These are phyloP conservation scores for Miniopterus natalensis DNA, from an alignment of 2,113 vertebrate species.

Conservation along the genomic window DNA sequence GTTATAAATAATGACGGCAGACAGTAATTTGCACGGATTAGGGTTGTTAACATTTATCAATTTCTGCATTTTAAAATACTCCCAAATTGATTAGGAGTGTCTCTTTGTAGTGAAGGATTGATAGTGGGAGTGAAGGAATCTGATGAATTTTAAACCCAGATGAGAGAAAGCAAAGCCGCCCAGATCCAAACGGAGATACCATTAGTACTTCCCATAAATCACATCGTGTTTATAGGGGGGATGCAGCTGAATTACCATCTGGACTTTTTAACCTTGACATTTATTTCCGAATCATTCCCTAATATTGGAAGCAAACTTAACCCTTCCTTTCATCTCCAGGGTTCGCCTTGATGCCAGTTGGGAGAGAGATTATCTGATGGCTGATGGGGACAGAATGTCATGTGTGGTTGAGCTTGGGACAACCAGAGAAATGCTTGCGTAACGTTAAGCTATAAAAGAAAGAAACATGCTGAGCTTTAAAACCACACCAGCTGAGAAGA, in stretches of 20 bases:
- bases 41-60: slow-evolving; percentile 90
- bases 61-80: slow-evolving; percentile 90
- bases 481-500: slow-evolving; percentile 81
- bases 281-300: slow-evolving; percentile 90
- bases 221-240: slow-evolving; percentile 91
- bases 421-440: slow-evolving; percentile 75
- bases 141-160: slow-evolving; percentile 92
- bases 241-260: slow-evolving; percentile 93
- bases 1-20: slow-evolving; percentile 90
- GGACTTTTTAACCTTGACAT: slow-evolving; percentile 94
- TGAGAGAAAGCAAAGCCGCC: slow-evolving; percentile 90
- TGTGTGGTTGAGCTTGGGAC: slow-evolving; percentile 74
- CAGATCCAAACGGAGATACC: slow-evolving; percentile 93
- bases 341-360: slow-evolving; percentile 83
- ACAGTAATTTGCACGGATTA: slow-evolving; percentile 92
- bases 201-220: slow-evolving; percentile 93
- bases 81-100: slow-evolving; percentile 89
- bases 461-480: slow-evolving; percentile 83
- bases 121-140: slow-evolving; percentile 89
- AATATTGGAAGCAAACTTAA: slow-evolving; percentile 90
- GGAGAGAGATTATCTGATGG: slow-evolving; percentile 84
- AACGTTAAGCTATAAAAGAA: slow-evolving; percentile 82
- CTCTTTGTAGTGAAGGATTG: slow-evolving; percentile 94
- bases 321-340: slow-evolving; percentile 90
- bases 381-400: slow-evolving; percentile 83